Evolutionary conservation across 2,113 vertebrate species (phyloP).

Genomic region (Electrona antarctica): DNA sequence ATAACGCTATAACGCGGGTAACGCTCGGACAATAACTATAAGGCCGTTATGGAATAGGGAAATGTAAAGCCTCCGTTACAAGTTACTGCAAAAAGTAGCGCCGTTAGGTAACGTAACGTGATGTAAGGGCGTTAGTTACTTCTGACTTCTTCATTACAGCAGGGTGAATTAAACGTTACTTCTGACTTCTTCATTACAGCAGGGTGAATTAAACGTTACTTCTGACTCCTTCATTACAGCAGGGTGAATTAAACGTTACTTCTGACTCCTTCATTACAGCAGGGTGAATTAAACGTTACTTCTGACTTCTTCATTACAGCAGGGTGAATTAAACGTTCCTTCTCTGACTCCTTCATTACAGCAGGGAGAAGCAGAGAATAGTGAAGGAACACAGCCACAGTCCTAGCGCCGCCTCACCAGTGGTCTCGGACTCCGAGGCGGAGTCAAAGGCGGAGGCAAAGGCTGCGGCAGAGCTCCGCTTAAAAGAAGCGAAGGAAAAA

Average conservation of each 20-base stretch:
- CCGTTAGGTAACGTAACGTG: too few relatives aligned
- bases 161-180: too few relatives aligned
- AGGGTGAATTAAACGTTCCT: background rate
- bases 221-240: background rate
- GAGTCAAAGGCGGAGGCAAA: conserved; percentile 78
- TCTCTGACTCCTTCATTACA: conserved; percentile 46
- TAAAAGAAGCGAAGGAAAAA: conserved; percentile 85
- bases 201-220: background rate
- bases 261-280: background rate
- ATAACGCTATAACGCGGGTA: too few relatives aligned
- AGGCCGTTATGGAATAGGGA: too few relatives aligned
- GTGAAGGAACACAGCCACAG: conserved; percentile 80
- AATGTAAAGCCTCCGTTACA: too few relatives aligned
- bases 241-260: background rate
- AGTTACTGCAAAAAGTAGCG: too few relatives aligned
- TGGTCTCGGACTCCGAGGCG: conserved; percentile 76
- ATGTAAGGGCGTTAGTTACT: too few relatives aligned
- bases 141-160: too few relatives aligned
- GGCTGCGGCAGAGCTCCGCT: conserved; percentile 74
- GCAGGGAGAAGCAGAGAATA: conserved; percentile 89
- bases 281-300: background rate
- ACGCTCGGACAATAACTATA: too few relatives aligned
- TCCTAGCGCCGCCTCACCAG: conserved; percentile 68
- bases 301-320: background rate
- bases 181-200: too few relatives aligned